Evolutionary conservation across 2,888 invertebrate species (phyloP).

Genomic region (Parochlus steinenii): DNA sequence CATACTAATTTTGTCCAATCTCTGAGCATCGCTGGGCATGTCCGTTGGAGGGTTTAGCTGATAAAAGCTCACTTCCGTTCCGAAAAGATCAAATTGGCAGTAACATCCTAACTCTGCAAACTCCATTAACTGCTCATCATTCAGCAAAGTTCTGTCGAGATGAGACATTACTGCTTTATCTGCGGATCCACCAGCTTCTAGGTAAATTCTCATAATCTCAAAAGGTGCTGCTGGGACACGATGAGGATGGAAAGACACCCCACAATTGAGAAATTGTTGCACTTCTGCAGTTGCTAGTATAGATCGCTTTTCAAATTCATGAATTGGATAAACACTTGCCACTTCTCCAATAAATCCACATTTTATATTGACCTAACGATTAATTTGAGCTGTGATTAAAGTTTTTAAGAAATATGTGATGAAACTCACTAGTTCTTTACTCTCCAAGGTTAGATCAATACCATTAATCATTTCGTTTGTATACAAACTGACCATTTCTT

Average conservation of each 20-base stretch:
- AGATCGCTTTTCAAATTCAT: conserved; percentile 46
- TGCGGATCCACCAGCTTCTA: conserved; percentile 50
- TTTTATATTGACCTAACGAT: conserved; percentile 35
- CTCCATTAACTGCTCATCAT: conserved; percentile 39
- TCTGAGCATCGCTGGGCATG: conserved; percentile 65
- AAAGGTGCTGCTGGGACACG: conserved; percentile 41
- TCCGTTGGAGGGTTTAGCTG: conserved; percentile 45
- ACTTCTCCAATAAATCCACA: conserved; percentile 61
- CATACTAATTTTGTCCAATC: conserved; percentile 42
- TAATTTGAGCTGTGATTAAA: conserved; percentile 13
- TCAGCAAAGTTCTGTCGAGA: conserved; percentile 46
- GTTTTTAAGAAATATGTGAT: too few relatives aligned
- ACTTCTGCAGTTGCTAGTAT: conserved; percentile 43
- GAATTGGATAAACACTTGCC: conserved; percentile 53
- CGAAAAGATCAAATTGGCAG: conserved; percentile 68
- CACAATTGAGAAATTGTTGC: conserved; percentile 40
- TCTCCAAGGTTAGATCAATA: conserved; percentile 31
- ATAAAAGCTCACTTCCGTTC: conserved; percentile 59
- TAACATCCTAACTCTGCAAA: conserved; percentile 55
- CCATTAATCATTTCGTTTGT: conserved; percentile 37
- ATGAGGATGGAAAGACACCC: conserved; percentile 59
- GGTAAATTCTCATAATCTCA: conserved; percentile 48
- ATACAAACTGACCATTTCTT: conserved; percentile 49
- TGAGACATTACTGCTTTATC: conserved; percentile 56
- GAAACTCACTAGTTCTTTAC: too few relatives aligned